Evolutionary conservation across 2,113 vertebrate species (phyloP).

Genomic region (Chinchilla lanigera): DNA sequence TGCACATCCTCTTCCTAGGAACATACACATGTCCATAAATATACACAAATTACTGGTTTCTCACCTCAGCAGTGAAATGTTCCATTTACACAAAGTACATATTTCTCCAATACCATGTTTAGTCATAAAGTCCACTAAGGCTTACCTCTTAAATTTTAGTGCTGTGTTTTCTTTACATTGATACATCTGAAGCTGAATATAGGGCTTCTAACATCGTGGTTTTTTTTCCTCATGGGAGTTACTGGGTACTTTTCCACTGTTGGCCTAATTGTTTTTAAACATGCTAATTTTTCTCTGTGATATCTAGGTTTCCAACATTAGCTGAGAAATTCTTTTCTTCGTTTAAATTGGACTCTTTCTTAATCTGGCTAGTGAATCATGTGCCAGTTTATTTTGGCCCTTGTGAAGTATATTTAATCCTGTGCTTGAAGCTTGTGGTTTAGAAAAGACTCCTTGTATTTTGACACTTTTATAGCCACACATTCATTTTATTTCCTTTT

Average conservation of each 20-base stretch:
- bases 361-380: constrained; percentile 22
- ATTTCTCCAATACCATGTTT: neutral
- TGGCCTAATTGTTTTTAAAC: neutral
- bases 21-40: accelerated
- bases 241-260: neutral
- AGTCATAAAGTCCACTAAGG: neutral
- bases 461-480: neutral
- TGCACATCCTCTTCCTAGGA: neutral
- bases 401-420: neutral
- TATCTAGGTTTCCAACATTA: constrained; percentile 13
- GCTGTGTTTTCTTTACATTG: neutral
- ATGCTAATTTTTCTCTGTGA: neutral
- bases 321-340: constrained; percentile 38
- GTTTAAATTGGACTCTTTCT: constrained; percentile 39
- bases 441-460: constrained; percentile 30
- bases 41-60: neutral
- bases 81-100: neutral
- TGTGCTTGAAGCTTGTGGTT: neutral
- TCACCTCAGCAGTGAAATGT: neutral
- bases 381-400: constrained; percentile 11
- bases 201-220: neutral
- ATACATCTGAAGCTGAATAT: neutral
- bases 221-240: constrained; percentile 12
- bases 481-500: constrained; percentile 34
- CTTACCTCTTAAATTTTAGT: neutral